A percentile compares a stretch with the other conserved stretches of the same genome.
phyloP scores from a whole-genome alignment of 2,113 vertebrate species.

The Ceuthmochares aereus region DNA sequence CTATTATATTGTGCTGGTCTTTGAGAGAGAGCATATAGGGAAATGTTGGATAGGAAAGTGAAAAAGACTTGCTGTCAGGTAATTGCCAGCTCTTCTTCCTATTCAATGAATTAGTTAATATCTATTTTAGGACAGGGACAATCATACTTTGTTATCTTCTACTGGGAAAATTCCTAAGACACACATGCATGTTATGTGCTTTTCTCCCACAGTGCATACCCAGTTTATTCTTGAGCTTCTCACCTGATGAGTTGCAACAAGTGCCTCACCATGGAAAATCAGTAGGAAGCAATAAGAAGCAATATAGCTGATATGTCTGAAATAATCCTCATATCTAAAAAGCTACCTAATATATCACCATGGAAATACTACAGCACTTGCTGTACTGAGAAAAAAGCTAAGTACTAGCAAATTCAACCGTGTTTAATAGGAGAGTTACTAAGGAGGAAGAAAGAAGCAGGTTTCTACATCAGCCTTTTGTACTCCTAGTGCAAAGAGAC shows the following conservation, averaged over 20 bases:
- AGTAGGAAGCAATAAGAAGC: not conserved
- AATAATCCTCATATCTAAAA: not conserved
- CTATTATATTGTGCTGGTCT: not conserved
- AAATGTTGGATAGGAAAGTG: not conserved
- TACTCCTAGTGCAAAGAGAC: not conserved
- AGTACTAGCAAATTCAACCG: not conserved
- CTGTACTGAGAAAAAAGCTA: not conserved
- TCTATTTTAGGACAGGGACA: not conserved
- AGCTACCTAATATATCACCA: not conserved
- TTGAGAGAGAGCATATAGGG: not conserved
- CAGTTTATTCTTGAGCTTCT: not conserved
- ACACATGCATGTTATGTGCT: not conserved
- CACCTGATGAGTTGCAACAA: not conserved
- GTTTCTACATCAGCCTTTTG: not conserved
- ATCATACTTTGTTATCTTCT: not conserved
- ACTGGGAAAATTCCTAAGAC: not conserved
- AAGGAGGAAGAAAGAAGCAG: not conserved
- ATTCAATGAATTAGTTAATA: not conserved
- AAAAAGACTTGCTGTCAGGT: not conserved
- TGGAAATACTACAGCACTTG: not conserved
- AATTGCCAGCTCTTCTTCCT: not conserved
- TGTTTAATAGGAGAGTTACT: not conserved
- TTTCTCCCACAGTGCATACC: not conserved
- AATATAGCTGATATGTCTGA: not conserved
- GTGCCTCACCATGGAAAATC: not conserved